Base-by-base conservation (phyloP, 2,797 vertebrate species). In the Semotilus atromaculatus region DNA sequence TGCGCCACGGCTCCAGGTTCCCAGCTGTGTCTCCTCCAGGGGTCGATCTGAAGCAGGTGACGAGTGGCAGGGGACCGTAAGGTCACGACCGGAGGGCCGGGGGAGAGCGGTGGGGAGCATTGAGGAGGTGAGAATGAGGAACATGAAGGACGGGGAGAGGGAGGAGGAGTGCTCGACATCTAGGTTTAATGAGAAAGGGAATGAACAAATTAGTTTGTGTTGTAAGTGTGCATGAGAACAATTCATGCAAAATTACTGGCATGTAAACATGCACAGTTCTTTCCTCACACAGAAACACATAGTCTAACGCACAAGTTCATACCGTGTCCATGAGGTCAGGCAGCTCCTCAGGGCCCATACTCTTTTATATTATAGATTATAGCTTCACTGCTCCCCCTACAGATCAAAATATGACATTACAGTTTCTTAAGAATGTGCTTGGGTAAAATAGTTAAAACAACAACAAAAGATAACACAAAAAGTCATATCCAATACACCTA, bases 11-110 rank as follows among this genome's bases (percentile, higher is more conserved):
- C 91, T 1, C 92, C 94, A 0, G 96, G 95, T 38, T 96, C 96
- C 96, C 96, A 96, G 86, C 96, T 96, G 80, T 96, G 96, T 80
- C 96, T 90, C 31, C 96, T 94, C 93, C 95, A 94, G 1, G 93
- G 82, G 31, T 95, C 95, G 0, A 80, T 87, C 5, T 71, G 70
- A 5, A 71, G 67, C 36, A 89, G 83, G 88, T 90, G 89, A 53
- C 85, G 84, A n/a, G 43, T 86, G 78, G 31, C 83, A 0, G 4
- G 89, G 84, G 78, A 88, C 16, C 91, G 89, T 18, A 87, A 83
- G 58, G 66, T 89, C 84, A 91, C 88, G 1, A n/a, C 45, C 68
- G 14, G 72, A 16, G 58, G 38, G 5, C 34, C 67, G 7, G 84
- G 72, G 18, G 86, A 85, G 62, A 67, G 58, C 40, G 85, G 86